Base-by-base conservation (phyloP, 2,888 invertebrate genomes). In the Sphaerophoria rueppellii region DNA sequence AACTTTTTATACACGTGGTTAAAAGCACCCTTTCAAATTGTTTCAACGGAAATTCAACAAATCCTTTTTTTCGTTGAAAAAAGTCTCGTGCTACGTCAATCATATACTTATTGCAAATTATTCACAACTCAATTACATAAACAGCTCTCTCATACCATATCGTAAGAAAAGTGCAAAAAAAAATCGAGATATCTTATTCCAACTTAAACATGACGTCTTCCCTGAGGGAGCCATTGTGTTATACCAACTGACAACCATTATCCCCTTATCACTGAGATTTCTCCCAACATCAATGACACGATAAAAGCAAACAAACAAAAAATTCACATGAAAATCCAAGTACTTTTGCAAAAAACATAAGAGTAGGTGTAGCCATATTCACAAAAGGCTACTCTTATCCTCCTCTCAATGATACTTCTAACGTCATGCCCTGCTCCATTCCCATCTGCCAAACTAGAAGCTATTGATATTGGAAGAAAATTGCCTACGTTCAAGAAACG, bases 181-280 rank as follows among this genome's bases (percentile, higher is more conserved):
- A 65, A 58, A 9, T 12, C 7, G 12, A 50, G 16, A 65, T 24
- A 50, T 48, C 63, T 11, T 50, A 70, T 55, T 40, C 16, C 11
- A 35, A 16, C 12, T 32, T n/a, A 34, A 48, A 50, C 50, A 67
- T 46, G 67, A 24, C 48, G 48, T 54, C 24, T 35, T 73, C 40
- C 82, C 52, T 48, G n/a, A 35, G 67, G 69, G 78, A 16, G 24
- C 32, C 14, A 54, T 69, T 70, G 35, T 61, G 40, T 72, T 14
- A 37, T 79, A 72, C 72, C 69, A 61, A 83, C 75, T 80, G 61
- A 83, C 80, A 75, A 65, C 67, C 72, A 83, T 83, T 80, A 69
- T 75, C 79, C 67, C 83, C 80, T 82, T 82, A 82, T 82, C 82
- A 74, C 79, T 74, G 82, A 82, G 82, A 82, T 82, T 82, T 76